phyloP scores from a whole-genome alignment of 2,888 invertebrate genomes.

The Dynastes tityus region DNA sequence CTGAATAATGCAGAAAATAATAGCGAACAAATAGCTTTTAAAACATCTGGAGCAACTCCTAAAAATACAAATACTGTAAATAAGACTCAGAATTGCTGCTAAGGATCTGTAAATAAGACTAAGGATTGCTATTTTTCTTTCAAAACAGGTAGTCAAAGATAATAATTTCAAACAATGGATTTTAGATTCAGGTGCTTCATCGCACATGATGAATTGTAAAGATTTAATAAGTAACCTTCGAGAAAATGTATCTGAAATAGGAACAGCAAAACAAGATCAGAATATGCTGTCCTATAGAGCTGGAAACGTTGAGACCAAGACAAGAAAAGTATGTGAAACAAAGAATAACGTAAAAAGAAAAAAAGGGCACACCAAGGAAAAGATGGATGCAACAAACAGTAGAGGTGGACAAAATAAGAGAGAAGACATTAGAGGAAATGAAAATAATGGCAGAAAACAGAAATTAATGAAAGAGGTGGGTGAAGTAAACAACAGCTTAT shows the following conservation, averaged over 20 bases:
- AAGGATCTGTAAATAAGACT: not conserved
- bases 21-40: no score
- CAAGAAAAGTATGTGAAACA: no score
- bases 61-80: not conserved
- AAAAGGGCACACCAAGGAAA: no score
- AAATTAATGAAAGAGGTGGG: no score
- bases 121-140: not conserved
- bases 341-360: no score
- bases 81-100: not conserved
- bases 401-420: no score
- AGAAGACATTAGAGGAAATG: no score
- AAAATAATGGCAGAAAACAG: no score
- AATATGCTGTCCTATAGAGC: not conserved
- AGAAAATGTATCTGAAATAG: not conserved
- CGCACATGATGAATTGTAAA: not conserved
- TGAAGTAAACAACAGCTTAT: no score
- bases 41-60: not conserved
- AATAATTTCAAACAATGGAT: not conserved
- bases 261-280: not conserved
- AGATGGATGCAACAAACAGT: no score
- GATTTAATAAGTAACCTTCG: not conserved
- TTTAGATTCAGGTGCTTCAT: not conserved
- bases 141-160: not conserved
- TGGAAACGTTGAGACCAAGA: not conserved
- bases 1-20: no score